A percentile compares a stretch with the other conserved stretches of the same genome.
Conservation (phyloP, 23 tunicate species). For the Corella eumyota region DNA sequence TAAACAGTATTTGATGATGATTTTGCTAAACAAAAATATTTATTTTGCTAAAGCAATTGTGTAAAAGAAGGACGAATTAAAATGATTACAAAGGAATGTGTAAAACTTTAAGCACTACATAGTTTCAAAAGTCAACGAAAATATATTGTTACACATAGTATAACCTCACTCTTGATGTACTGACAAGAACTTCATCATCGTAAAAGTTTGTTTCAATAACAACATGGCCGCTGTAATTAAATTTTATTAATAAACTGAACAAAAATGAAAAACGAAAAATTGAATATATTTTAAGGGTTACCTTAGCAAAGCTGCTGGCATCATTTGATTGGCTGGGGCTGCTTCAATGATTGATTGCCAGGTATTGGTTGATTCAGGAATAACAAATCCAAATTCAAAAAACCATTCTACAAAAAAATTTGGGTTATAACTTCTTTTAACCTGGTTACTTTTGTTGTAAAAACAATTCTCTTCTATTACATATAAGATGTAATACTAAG, state of each 20-base stretch:
- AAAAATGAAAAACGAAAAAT: too few relatives aligned
- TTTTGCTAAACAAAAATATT: too few relatives aligned
- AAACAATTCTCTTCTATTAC: neutral
- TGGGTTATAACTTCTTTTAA: neutral
- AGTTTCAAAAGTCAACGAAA: too few relatives aligned
- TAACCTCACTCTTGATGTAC: constrained; percentile 70
- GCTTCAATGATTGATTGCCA: constrained; percentile 99
- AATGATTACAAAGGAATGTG: too few relatives aligned
- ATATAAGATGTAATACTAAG: neutral
- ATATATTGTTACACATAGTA: constrained; percentile 95
- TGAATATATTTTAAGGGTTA: too few relatives aligned
- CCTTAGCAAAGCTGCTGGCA: constrained; percentile 87
- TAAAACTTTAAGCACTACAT: too few relatives aligned
- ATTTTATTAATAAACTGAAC: neutral
- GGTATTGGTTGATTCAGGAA: constrained; percentile 93
- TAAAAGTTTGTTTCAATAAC: constrained; percentile 95
- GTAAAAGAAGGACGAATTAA: too few relatives aligned
- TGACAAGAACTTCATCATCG: constrained; percentile 63
- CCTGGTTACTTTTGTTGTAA: neutral
- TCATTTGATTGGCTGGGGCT: constrained; percentile 89
- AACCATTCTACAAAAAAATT: constrained; percentile 77
- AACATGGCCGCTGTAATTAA: constrained; percentile 75
- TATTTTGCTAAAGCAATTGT: too few relatives aligned
- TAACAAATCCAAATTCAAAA: constrained; percentile 98
- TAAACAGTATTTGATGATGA: too few relatives aligned